Evolutionary conservation across 2,888 invertebrate species (phyloP).

Genomic region (Netelia inedita): DNA sequence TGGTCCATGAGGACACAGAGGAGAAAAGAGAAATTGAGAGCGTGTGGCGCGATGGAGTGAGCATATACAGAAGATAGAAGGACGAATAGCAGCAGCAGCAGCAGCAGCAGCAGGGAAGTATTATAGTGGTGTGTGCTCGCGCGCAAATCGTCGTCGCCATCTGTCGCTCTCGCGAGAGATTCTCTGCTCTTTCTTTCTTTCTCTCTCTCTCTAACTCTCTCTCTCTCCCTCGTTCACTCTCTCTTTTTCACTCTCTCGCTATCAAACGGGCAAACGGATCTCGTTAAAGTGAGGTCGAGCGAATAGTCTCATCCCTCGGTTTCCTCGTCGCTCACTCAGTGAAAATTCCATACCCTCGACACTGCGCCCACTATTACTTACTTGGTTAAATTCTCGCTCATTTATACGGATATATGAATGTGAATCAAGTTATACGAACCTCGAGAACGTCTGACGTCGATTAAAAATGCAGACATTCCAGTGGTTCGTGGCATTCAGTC

Average conservation of each 20-base stretch:
- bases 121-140: conserved; percentile 56
- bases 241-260: conserved; percentile 14
- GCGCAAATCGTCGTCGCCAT: conserved; percentile 69
- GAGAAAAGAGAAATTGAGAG: conserved; percentile 66
- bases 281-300: conserved; percentile 72
- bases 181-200: conserved; percentile 27
- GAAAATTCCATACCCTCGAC: conserved; percentile 30
- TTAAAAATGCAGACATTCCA: background rate
- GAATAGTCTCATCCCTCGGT: conserved; percentile 49
- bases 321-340: conserved; percentile 32
- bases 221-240: conserved; percentile 7
- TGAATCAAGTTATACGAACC: background rate
- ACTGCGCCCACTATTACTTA: conserved; percentile 13
- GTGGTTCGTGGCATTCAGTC: background rate
- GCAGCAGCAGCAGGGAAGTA: conserved; percentile 46
- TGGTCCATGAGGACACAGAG: conserved; percentile 63
- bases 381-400: background rate
- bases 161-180: conserved; percentile 66
- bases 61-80: conserved; percentile 37
- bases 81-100: conserved; percentile 37
- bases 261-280: conserved; percentile 71
- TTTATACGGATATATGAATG: background rate
- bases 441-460: background rate
- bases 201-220: conserved; percentile 14
- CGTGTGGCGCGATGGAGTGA: conserved; percentile 42